Evolutionary conservation across 2,113 vertebrate species (phyloP).

Genomic region (Poeciliopsis retropinna): DNA sequence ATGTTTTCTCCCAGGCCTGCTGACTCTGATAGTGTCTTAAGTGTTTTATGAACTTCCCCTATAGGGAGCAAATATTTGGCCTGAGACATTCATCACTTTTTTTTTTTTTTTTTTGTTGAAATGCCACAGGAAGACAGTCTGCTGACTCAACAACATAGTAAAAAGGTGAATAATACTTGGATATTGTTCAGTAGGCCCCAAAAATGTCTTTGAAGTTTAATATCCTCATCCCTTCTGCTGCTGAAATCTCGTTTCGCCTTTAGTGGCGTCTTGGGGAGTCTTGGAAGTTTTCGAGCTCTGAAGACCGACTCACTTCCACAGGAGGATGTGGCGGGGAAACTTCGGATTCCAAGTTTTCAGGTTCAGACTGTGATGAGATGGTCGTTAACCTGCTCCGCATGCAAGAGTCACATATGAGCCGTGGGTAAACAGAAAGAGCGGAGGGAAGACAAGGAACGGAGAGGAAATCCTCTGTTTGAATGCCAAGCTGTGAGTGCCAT

Average conservation of each 20-base stretch:
- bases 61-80: conserved; percentile 45
- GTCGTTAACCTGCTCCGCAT: conserved; percentile 7
- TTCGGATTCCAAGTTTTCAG: not conserved
- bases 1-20: conserved; percentile 49
- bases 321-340: not conserved
- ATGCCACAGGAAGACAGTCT: conserved; percentile 59
- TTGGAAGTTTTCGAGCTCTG: not conserved
- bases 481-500: conserved; percentile 65
- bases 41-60: conserved; percentile 51
- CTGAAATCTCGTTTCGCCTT: not conserved
- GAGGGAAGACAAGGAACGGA: conserved; percentile 69
- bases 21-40: conserved; percentile 56
- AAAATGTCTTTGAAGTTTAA: conserved; percentile 3
- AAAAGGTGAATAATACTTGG: conserved; percentile 22
- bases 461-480: conserved; percentile 83
- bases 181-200: conserved; percentile 21
- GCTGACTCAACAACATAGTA: conserved; percentile 57
- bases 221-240: conserved; percentile 6
- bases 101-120: conserved; percentile 17
- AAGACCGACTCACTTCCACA: not conserved
- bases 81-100: conserved; percentile 60
- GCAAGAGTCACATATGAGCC: conserved; percentile 17
- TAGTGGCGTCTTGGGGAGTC: not conserved
- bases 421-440: conserved; percentile 68
- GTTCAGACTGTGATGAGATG: conserved; percentile 4